Base-by-base conservation (phyloP, 2,888 invertebrate genomes). In the Drosophila paracracens region DNA sequence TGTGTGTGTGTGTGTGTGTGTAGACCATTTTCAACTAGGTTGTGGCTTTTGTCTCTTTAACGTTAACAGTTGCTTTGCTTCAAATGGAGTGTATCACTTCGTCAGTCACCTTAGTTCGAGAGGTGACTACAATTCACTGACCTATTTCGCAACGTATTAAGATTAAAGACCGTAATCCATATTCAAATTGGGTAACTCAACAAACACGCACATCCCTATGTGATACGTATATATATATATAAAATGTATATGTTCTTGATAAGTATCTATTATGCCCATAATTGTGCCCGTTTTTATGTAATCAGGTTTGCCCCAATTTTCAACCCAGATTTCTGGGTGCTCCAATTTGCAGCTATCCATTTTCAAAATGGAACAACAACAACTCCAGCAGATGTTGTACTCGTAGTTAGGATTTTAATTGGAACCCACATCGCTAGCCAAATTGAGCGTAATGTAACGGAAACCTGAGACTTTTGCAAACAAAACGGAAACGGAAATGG, bases 11-110 rank as follows among this genome's bases (percentile, higher is more conserved):
- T 38, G 46, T 50, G 40, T 38, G 38, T 38, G 33, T 38, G 35
- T 21, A 29, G 31, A 53, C 18, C 29, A 64, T 54, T 63, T 74
- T 60, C 50, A 66, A 72, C 69, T 67, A 72, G 69, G 51, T 59
- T 76, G 85, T 70, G 78, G 80, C 82, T 76, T 81, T 84, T 80
- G 85, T 89, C 76, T 87, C 71, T 40, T 64, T 29, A 27, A 61
- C 57, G 50, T 81, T 70, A 79, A 72, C 72, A 80, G 76, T 76
- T 78, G 73, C 73, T 69, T 78, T 68, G 11, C 48, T 36, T 29
- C 57, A 51, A 56, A 59, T 64, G 79, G 56, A 86, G 70, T 83
- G 73, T 68, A 57, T 69, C 70, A 74, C 70, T 50, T 46, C 18
- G 38, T 51, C 57, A 51, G 59, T 56, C 60, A 33, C 33, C 35